phyloP scores from a whole-genome alignment of 2,888 invertebrate genomes.

The Brenthis daphne region DNA sequence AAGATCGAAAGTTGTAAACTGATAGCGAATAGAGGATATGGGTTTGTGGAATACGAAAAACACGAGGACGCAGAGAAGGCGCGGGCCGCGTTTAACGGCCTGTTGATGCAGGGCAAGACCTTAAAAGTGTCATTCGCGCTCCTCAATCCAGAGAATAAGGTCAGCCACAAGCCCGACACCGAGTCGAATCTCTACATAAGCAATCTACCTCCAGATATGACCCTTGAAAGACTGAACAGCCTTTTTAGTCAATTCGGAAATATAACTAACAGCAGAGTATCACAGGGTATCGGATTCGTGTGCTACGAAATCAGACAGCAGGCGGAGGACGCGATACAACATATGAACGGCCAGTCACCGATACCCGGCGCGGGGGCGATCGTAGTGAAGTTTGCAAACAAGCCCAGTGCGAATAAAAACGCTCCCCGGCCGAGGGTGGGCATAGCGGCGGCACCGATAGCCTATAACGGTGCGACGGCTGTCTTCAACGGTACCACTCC shows the following conservation, averaged over 20 bases:
- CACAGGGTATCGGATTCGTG: conserved; percentile 79
- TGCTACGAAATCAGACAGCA: conserved; percentile 73
- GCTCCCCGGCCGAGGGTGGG: conserved; percentile 66
- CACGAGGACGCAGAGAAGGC: conserved; percentile 82
- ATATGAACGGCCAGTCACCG: conserved; percentile 73
- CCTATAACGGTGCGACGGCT: conserved; percentile 70
- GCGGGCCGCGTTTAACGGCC: conserved; percentile 77
- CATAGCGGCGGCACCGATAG: conserved; percentile 55
- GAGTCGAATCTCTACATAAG: conserved; percentile 80
- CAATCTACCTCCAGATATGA: conserved; percentile 80
- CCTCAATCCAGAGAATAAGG: conserved; percentile 78
- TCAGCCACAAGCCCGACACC: conserved; percentile 76
- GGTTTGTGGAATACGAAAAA: conserved; percentile 78
- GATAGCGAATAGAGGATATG: conserved; percentile 78
- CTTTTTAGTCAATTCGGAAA: conserved; percentile 71
- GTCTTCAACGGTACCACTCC: conserved; percentile 68
- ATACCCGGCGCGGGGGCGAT: conserved; percentile 72
- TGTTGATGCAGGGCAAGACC: conserved; percentile 79
- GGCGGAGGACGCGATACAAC: conserved; percentile 76
- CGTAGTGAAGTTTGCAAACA: conserved; percentile 78
- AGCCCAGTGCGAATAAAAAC: conserved; percentile 72
- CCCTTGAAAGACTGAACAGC: conserved; percentile 72
- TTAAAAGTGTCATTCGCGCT: conserved; percentile 79
- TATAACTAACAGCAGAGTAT: conserved; percentile 78
- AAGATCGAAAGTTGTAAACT: conserved; percentile 80